Percentiles rank a stretch among this genome's conserved stretches.
These are phyloP conservation scores for Drosophila gaucha DNA, from an alignment of 2,888 invertebrate genomes.

Conservation along the genomic window DNA sequence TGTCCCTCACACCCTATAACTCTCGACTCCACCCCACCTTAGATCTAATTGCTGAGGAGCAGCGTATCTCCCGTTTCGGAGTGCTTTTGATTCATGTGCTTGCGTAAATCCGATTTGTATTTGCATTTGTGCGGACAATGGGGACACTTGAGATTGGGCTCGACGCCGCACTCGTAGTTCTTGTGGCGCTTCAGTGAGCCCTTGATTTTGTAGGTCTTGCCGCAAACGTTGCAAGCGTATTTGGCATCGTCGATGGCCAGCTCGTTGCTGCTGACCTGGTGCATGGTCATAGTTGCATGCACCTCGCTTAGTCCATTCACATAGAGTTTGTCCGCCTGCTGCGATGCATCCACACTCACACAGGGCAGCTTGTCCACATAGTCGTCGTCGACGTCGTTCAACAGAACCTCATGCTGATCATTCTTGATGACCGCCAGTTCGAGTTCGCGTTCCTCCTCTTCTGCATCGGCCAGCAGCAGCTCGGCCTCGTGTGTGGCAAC, in stretches of 20 bases:
- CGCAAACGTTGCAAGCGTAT: conserved; percentile 89
- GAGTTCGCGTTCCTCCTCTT: conserved; percentile 65
- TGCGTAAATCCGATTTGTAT: conserved; percentile 84
- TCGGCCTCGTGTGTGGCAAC: conserved; percentile 56
- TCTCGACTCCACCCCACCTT: too few relatives aligned
- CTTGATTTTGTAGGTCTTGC: conserved; percentile 93
- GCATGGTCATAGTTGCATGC: conserved; percentile 54
- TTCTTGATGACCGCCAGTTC: conserved; percentile 62
- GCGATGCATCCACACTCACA: conserved; percentile 23
- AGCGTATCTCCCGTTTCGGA: conserved; percentile 56
- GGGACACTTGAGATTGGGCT: conserved; percentile 81
- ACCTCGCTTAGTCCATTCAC: conserved; percentile 47
- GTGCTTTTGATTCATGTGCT: conserved; percentile 84
- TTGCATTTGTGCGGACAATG: conserved; percentile 84
- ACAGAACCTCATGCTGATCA: conserved; percentile 47
- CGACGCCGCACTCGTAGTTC: conserved; percentile 89
- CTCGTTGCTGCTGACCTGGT: conserved; percentile 45
- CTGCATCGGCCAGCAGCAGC: conserved; percentile 59
- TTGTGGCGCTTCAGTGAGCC: conserved; percentile 91
- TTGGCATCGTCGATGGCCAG: conserved; percentile 66
- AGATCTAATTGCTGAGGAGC: conserved; percentile 30
- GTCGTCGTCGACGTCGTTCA: conserved; percentile 39
- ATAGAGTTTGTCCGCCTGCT: conserved; percentile 52
- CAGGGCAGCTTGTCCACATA: conserved; percentile 55
- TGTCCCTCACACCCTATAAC: background rate